These are phyloP conservation scores for Periplaneta americana DNA, from an alignment of 1,140 invertebrate species.

Conservation along the genomic window DNA sequence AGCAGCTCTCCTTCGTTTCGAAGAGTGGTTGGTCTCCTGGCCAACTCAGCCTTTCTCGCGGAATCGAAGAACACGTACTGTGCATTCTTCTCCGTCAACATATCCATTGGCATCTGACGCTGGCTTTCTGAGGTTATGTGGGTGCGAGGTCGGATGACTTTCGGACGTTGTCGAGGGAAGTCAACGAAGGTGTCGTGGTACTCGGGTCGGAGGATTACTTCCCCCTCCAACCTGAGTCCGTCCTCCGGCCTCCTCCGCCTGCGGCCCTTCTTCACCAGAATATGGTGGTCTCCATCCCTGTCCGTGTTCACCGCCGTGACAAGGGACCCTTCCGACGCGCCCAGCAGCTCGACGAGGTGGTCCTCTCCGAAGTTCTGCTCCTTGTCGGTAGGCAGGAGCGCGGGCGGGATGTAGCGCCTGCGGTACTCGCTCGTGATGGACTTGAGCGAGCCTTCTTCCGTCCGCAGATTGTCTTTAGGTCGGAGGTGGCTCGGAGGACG, in stretches of 20 bases:
- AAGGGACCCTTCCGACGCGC: background rate
- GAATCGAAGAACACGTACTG: background rate
- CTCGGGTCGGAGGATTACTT: slow-evolving; percentile 30
- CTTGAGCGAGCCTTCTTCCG: slow-evolving; percentile 21
- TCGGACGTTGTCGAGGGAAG: slow-evolving; percentile 2
- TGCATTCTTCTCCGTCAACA: background rate
- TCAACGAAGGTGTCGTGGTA: slow-evolving; percentile 33
- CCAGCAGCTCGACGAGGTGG: background rate
- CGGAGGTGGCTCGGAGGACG: slow-evolving; percentile 29
- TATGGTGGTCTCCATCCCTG: background rate
- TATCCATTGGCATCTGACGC: background rate
- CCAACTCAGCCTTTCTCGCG: background rate
- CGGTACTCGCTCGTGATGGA: slow-evolving; percentile 35
- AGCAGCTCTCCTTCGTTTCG: slow-evolving; percentile 16
- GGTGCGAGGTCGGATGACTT: background rate
- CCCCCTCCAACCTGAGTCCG: slow-evolving; percentile 21
- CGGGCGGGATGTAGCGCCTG: slow-evolving; percentile 30
- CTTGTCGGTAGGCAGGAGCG: background rate
- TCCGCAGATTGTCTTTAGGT: slow-evolving; percentile 33
- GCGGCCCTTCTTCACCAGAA: background rate
- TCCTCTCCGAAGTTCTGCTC: background rate
- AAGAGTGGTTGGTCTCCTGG: slow-evolving; percentile 6
- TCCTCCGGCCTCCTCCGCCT: background rate
- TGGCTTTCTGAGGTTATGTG: background rate
- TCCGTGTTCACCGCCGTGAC: background rate